phyloP scores from a whole-genome alignment of 2,888 invertebrate genomes.

The Lycophotia porphyrea region DNA sequence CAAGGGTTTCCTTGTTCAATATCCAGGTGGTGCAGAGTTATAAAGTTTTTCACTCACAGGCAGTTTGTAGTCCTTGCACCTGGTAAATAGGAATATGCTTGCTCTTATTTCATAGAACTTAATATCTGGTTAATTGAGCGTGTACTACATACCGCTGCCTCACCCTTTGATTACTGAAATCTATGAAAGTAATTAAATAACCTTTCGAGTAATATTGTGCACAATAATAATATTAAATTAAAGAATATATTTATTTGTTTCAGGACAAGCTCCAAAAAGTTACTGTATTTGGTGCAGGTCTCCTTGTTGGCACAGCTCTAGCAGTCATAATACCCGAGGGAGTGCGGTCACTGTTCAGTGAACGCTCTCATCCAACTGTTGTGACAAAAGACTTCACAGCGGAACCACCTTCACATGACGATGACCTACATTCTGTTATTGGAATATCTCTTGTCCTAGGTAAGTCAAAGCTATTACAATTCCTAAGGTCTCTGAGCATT shows the following conservation, averaged over 20 bases:
- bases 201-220: background rate
- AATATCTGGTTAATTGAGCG: background rate
- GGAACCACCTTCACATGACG: constrained; percentile 79
- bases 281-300: constrained; percentile 98
- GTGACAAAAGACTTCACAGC: constrained; percentile 83
- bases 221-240: background rate
- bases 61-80: background rate
- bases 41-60: background rate
- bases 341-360: constrained; percentile 94
- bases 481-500: background rate
- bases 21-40: background rate
- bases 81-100: background rate
- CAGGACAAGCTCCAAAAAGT: constrained; percentile 98
- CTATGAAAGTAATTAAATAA: background rate
- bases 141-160: background rate
- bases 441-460: constrained; percentile 97
- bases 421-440: constrained; percentile 94
- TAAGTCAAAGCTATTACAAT: constrained; percentile 64
- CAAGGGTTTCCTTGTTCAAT: background rate
- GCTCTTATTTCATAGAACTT: background rate
- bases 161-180: background rate
- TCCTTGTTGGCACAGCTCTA: constrained; percentile 98
- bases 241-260: constrained; percentile 65
- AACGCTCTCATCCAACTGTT: constrained; percentile 75
- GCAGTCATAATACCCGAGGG: constrained; percentile 99